Base-by-base conservation (phyloP, 35 echinoderm and acorn worm species). In the Ophioderma brevispina region DNA sequence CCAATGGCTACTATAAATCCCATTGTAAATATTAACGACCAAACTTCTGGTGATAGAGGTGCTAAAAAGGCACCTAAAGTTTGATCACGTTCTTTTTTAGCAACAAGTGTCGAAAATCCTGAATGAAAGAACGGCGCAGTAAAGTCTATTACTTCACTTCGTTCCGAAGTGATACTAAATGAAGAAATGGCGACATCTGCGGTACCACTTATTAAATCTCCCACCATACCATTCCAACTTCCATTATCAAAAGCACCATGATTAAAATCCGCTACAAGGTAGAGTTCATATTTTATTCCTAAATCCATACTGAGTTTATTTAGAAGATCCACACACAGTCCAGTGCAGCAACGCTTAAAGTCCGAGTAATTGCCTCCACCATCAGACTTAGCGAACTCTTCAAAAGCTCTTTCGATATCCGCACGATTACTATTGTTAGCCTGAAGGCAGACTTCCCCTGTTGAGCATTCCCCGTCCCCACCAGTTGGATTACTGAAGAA, bases 71-170 rank as follows among this genome's bases (percentile, higher is more conserved):
- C 81, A 42, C 81, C 90, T 11, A 92, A 56, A 28, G 81, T 84
- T 36, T 78, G 90, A 70, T 92, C 76, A 19, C 81, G 31, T 39
- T 92, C 52, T 39, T 77, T 92, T 75, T 92, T 92, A 39, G 90
- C 90, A 79, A 92, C 90, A 33, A 92, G 84, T 13, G 90, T 80
- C 34, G 90, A 92, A 59, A 92, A 92, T 0, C 90, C 90, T 32
- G 90, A 92, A 52, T 92, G 90, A 41, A 92, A 92, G 75, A 92
- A 92, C 33, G 90, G 90, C 1, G 81, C 81, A 1, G 90, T 92
- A 70, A 92, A 92, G 35, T 92, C 90, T 0, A 92, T 92, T 13
- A 85, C 90, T 40, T 77, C 33, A 85, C 90, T 92, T 49, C 90
- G 36, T 78, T 92, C 90, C 2, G 64, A 40, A 21, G 90, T 92